phyloP scores from a whole-genome alignment of 2,113 vertebrate genomes.

The Trichechus manatus region DNA sequence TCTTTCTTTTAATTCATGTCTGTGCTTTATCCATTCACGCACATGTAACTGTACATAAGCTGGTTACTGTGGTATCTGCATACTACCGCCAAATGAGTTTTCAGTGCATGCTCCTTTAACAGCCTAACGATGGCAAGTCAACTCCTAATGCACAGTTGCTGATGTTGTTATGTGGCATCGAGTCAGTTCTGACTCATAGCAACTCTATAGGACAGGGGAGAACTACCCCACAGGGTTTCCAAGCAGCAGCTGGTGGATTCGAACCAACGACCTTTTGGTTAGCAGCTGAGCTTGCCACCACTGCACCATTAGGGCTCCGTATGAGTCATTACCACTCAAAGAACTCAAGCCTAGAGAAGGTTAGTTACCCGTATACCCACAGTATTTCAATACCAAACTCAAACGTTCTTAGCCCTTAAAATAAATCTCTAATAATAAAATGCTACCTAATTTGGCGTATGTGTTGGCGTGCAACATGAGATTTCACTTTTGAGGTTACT shows the following conservation, averaged over 20 bases:
- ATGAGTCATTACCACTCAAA: background rate
- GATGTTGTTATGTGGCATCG: too few relatives aligned
- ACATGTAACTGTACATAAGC: background rate
- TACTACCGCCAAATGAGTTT: background rate
- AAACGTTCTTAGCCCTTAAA: background rate
- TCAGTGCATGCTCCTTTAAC: background rate
- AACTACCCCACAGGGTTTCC: too few relatives aligned
- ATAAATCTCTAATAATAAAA: conserved; percentile 56
- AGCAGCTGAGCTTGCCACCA: too few relatives aligned
- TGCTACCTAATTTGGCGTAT: background rate
- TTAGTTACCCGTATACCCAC: background rate
- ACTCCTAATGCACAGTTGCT: background rate
- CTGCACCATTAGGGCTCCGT: too few relatives aligned
- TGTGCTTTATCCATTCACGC: background rate
- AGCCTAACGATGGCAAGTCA: background rate
- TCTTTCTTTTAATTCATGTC: background rate
- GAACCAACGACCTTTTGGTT: too few relatives aligned
- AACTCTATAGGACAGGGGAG: too few relatives aligned
- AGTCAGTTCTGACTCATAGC: too few relatives aligned
- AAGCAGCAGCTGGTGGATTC: too few relatives aligned
- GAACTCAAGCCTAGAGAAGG: background rate
- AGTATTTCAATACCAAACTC: background rate
- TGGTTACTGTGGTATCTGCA: background rate
- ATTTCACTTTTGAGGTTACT: conserved; percentile 43
- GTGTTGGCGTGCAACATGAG: background rate